phyloP scores from a whole-genome alignment of 2,113 vertebrate species.

The Grus americana region DNA sequence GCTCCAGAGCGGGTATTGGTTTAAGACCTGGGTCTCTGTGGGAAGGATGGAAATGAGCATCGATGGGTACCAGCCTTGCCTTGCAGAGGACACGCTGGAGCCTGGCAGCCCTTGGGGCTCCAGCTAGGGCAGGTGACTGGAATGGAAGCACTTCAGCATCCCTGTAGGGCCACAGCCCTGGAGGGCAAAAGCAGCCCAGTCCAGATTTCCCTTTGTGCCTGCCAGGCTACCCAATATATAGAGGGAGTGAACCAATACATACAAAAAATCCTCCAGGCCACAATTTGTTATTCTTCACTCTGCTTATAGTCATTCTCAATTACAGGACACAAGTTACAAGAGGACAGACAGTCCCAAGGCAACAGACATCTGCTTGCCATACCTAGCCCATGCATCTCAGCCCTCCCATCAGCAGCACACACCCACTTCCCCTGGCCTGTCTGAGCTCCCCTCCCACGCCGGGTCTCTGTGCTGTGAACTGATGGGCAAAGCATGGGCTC shows the following conservation, averaged over 20 bases:
- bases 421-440: not conserved
- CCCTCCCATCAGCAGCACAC: not conserved
- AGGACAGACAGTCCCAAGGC: not conserved
- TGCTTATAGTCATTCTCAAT: not conserved
- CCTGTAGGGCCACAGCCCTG: not conserved
- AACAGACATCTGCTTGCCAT: not conserved
- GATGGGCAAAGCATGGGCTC: not conserved
- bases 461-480: not conserved
- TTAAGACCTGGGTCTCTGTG: not conserved
- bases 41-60: not conserved
- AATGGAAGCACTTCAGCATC: not conserved
- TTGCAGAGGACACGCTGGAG: not conserved
- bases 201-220: not conserved
- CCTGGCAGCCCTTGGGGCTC: not conserved
- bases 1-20: fast-evolving
- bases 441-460: not conserved
- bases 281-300: not conserved
- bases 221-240: too few relatives aligned
- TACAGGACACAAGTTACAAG: not conserved
- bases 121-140: not conserved
- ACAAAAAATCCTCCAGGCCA: not conserved
- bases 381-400: not conserved
- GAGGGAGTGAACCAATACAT: not conserved
- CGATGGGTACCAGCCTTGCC: fast-evolving
- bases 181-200: not conserved